These are phyloP conservation scores for Epizoanthus rinbou DNA, from an alignment of 92 coral and sea anemone genomes.

Conservation along the genomic window DNA sequence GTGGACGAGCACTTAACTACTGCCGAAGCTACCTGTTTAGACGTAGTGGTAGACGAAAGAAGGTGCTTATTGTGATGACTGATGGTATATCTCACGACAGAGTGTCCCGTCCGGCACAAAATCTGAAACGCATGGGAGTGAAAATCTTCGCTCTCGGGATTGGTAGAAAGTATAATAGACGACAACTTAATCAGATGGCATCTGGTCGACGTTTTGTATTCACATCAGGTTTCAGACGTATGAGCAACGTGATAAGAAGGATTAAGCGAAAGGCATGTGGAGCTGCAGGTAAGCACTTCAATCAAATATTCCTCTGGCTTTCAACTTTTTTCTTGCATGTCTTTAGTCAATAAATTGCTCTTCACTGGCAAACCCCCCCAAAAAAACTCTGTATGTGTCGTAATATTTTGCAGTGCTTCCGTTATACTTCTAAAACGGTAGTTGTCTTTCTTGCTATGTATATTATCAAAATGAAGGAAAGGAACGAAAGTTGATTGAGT, in stretches of 20 bases:
- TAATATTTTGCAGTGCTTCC: too few relatives aligned
- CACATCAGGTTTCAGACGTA: constrained; percentile 53
- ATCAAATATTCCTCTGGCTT: too few relatives aligned
- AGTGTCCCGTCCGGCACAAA: constrained; percentile 56
- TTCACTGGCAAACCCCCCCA: too few relatives aligned
- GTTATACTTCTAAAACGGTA: too few relatives aligned
- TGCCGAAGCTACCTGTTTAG: constrained; percentile 1
- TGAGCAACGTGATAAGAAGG: constrained; percentile 3
- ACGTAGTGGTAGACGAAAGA: constrained; percentile 27
- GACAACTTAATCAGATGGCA: constrained; percentile 80
- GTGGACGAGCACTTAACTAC: constrained; percentile 37
- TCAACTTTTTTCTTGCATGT: too few relatives aligned
- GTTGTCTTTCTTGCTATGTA: too few relatives aligned
- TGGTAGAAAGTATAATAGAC: constrained; percentile 72
- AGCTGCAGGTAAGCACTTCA: neutral
- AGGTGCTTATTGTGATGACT: constrained; percentile 79
- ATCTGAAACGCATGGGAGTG: constrained; percentile 80
- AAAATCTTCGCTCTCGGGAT: constrained; percentile 84
- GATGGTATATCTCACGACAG: constrained; percentile 78
- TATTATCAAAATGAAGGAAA: too few relatives aligned
- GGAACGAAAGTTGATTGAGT: too few relatives aligned
- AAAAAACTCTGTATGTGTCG: too few relatives aligned
- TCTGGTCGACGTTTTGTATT: constrained; percentile 68
- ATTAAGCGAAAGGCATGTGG: constrained; percentile 17
- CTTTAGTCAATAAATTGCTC: too few relatives aligned